Percentiles rank a stretch among this genome's conserved stretches.
phyloP scores from a whole-genome alignment of 1,140 invertebrate genomes.

The Idris sp. region DNA sequence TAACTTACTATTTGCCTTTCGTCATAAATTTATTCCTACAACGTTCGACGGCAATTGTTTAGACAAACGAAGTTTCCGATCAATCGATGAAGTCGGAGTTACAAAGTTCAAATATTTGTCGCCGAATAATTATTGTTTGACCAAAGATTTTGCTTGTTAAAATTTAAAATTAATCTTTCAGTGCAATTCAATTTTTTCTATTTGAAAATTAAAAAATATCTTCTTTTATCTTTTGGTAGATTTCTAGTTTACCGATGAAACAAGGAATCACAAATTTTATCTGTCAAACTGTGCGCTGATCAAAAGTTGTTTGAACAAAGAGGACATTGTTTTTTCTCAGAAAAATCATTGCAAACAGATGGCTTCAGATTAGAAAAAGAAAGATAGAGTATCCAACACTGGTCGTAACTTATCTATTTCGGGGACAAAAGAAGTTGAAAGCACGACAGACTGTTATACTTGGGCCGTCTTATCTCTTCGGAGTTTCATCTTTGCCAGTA shows the following conservation, averaged over 20 bases:
- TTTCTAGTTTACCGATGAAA: constrained; percentile 15
- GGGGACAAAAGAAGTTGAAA: constrained; percentile 43
- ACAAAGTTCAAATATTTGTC: constrained; percentile 23
- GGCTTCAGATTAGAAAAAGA: constrained; percentile 16
- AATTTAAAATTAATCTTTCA: too few species aligned
- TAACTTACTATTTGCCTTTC: constrained; percentile 22
- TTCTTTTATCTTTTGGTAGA: too few species aligned
- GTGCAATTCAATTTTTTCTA: too few species aligned
- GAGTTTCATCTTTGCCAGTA: constrained; percentile 52
- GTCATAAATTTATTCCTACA: constrained; percentile 26
- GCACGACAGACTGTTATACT: constrained; percentile 47
- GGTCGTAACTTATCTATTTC: constrained; percentile 39
- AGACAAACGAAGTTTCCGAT: constrained; percentile 8
- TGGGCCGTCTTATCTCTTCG: constrained; percentile 48
- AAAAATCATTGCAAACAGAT: constrained; percentile 17
- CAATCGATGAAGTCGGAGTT: constrained; percentile 3
- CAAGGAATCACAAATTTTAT: background rate
- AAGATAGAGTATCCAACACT: background rate
- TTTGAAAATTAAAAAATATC: too few species aligned
- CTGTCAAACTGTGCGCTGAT: too few species aligned
- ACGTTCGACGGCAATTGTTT: constrained; percentile 15
- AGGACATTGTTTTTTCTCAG: too few species aligned
- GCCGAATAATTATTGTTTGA: too few species aligned
- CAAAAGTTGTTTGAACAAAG: too few species aligned
- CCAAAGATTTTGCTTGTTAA: too few species aligned